A percentile compares a stretch with the other conserved stretches of the same genome.
phyloP scores from a whole-genome alignment of 2,888 invertebrate species.

The Tetanocera ferruginea region DNA sequence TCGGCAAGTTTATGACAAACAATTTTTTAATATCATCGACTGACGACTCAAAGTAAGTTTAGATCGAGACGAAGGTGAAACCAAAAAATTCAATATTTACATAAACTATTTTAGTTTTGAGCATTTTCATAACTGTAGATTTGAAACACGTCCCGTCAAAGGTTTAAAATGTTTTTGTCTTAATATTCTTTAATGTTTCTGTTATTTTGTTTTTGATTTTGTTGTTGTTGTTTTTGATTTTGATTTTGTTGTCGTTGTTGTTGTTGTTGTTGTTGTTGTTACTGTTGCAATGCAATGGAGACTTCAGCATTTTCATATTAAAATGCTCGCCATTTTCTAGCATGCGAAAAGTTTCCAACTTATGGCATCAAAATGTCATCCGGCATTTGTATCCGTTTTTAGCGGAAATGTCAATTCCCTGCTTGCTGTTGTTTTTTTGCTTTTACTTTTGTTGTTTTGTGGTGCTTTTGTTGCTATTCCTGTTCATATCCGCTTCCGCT shows the following conservation, averaged over 20 bases:
- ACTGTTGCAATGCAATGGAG: background rate
- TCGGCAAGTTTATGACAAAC: too few relatives aligned
- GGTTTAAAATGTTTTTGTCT: too few relatives aligned
- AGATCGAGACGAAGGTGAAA: too few relatives aligned
- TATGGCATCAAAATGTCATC: background rate
- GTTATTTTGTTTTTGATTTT: background rate
- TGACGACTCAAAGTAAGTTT: too few relatives aligned
- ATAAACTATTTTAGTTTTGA: too few relatives aligned
- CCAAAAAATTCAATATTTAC: too few relatives aligned
- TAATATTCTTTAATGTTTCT: too few relatives aligned
- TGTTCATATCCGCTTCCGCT: constrained; percentile 18
- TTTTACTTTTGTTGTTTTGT: background rate
- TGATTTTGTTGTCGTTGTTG: too few relatives aligned
- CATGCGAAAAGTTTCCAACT: background rate
- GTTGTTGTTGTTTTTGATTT: background rate
- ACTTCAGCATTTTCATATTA: background rate
- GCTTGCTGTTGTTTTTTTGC: background rate
- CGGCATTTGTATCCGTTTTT: background rate
- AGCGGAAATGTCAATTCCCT: constrained; percentile 15
- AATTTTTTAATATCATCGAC: too few relatives aligned
- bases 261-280: too few relatives aligned
- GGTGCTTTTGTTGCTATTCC: background rate
- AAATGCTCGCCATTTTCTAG: background rate
- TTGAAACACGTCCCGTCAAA: too few relatives aligned
- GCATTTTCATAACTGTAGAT: too few relatives aligned